A percentile compares a stretch with the other conserved stretches of the same genome.
These are phyloP conservation scores for Dendropsophus ebraccatus DNA, from an alignment of 2,113 vertebrate genomes.

Conservation along the genomic window DNA sequence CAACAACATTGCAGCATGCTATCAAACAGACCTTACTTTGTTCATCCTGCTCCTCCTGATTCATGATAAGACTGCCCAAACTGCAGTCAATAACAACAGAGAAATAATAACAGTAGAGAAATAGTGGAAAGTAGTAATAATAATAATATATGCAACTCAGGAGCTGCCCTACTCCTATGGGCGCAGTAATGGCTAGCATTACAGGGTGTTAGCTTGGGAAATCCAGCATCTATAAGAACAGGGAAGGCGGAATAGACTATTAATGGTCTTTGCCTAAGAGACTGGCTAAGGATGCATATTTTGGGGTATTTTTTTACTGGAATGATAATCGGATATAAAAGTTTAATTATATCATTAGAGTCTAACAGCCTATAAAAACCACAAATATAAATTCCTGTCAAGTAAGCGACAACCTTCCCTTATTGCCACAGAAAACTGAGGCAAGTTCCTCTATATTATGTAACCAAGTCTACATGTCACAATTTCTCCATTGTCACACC, in stretches of 20 bases:
- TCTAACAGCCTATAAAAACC: background rate
- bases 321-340: background rate
- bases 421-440: background rate
- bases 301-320: background rate
- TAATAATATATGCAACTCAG: background rate
- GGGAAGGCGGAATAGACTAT: background rate
- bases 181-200: background rate
- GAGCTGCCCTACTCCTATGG: background rate
- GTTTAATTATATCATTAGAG: background rate
- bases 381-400: background rate
- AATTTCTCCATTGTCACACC: background rate
- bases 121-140: background rate
- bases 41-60: background rate
- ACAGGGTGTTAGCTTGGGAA: background rate
- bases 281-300: background rate
- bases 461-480: background rate
- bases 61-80: too few relatives aligned
- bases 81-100: background rate
- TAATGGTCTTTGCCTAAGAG: background rate
- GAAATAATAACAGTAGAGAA: background rate
- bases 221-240: background rate
- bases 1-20: background rate
- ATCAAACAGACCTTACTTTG: background rate
- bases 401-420: background rate
- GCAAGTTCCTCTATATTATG: conserved; percentile 3